Percentiles rank a stretch among this genome's conserved stretches.
Conservation (phyloP, 2,888 invertebrate genomes). For the Nephrotoma flavescens region DNA sequence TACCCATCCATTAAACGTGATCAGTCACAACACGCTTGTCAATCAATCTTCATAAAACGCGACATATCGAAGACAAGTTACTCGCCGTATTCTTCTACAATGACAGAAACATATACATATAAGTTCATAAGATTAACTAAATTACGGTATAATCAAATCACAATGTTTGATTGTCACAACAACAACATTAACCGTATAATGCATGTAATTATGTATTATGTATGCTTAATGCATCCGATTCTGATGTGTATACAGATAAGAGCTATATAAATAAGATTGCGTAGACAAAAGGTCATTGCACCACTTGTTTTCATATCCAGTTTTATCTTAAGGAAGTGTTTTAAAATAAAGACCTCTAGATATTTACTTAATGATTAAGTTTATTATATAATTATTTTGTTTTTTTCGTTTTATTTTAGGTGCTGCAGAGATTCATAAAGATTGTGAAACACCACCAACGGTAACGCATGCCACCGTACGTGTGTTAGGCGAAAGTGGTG, state of each 20-base stretch:
- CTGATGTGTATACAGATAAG: neutral
- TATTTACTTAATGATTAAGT: neutral
- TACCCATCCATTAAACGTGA: neutral
- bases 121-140: neutral
- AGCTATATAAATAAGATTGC: neutral
- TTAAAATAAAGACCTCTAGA: neutral
- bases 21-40: neutral
- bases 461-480: conserved; percentile 21
- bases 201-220: neutral
- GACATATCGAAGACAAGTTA: neutral
- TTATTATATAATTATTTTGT: neutral
- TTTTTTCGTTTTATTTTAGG: neutral
- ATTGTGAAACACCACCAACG: conserved; percentile 26
- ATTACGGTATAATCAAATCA: neutral
- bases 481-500: conserved; percentile 19
- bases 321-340: neutral
- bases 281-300: neutral
- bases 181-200: neutral
- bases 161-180: neutral
- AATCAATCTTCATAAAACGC: neutral
- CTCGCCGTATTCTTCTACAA: neutral
- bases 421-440: conserved; percentile 17
- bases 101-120: neutral
- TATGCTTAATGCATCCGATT: neutral
- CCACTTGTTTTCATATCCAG: neutral